Evolutionary conservation across 2,888 invertebrate species (phyloP), one percentile per base, ranked within the genome.

Genomic region (Euzophera pinguis): DNA sequence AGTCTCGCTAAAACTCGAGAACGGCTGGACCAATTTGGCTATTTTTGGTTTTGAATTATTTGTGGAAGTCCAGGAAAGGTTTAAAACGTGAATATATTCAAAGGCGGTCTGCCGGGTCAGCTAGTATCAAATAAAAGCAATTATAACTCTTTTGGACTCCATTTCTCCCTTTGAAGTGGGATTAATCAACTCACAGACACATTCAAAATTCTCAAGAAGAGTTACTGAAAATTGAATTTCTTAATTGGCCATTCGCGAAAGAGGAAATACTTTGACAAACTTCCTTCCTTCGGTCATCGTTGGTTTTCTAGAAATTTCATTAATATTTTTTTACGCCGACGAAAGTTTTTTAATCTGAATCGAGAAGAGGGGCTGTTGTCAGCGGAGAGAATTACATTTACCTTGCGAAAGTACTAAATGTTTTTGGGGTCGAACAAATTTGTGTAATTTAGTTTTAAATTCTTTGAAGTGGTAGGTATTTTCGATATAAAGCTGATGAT

Each of bases 321-420:
- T 82, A 81, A 77, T 77, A 78, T 80, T 75, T 80, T 79, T 79
- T 73, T 70, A 68, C 59, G 16, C 13, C 9, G 16, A 43, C 13
- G 16, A 80, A 87, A 86, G 74, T 87, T 87, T 87, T 87, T 87
- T 87, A 87, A 86, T 87, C 83, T 84, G 71, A 70, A 72, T 66
- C 67, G 65, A 53, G 58, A 57, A 56, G 59, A 57, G 56, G 61
- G 65, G 55, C 59, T 58, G 47, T 71, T 73, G 78, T 76, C 78
- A 74, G 70, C 66, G 67, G 55, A 53, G 29, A 56, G 74, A 78
- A 81, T 76, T 75, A 78, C 73, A 72, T 76, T 78, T 75, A 75
- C 72, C 74, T 72, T 61, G 55, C 59, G 58, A 64, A 64, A 65
- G 64, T 65, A 63, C 64, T 73, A 70, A 72, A 75, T 73, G 71